Base-by-base conservation (phyloP, 2,113 vertebrate genomes). In the Callopanchax toddi region DNA sequence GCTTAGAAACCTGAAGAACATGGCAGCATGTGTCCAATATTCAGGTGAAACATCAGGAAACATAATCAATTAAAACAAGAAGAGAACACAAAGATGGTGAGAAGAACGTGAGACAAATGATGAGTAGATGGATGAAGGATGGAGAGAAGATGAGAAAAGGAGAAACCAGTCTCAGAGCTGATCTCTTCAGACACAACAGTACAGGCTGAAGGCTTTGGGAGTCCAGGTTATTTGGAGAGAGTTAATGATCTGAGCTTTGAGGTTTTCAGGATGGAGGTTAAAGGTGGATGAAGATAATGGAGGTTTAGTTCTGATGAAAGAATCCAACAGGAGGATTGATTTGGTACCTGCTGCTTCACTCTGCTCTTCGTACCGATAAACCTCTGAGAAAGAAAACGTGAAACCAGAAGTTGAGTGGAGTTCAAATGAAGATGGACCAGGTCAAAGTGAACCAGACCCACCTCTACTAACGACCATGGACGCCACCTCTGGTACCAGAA, bases 391-490 rank as follows among this genome's bases (percentile, higher is more conserved):
- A 20, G 4, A 71, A 6, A 45, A 22, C 10, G 29, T 55, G 0
- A 78, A 11, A 40, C 29, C 57, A 10, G 1, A 13, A 11, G 12
- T 3, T 2, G 3, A 65, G 6, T 18, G 6, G 6, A 23, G 34
- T 26, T 6, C 9, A 21, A 11, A 8, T 15, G 7, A 25, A 40
- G 4, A 23, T 11, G 25, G 15, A 34, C 17, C 7, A 36, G 6
- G 12, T 11, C 2, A 44, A 71, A 34, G 10, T 6, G 21, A 17
- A 37, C 60, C 50, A 64, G 54, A 72, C 85, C 88, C 93, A 94
- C 93, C 93, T 93, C 87, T 81, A 61, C 65, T 71, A 85, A 88
- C 60, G 71, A 91, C 85, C 83, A 84, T 67, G 52, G 90, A 64
- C n/a, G 90, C 87, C 64, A 92, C 86, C n/a, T 86, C 62, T 37